Conservation (phyloP, 2,113 vertebrate species). For the Pseudopodoces humilis region DNA sequence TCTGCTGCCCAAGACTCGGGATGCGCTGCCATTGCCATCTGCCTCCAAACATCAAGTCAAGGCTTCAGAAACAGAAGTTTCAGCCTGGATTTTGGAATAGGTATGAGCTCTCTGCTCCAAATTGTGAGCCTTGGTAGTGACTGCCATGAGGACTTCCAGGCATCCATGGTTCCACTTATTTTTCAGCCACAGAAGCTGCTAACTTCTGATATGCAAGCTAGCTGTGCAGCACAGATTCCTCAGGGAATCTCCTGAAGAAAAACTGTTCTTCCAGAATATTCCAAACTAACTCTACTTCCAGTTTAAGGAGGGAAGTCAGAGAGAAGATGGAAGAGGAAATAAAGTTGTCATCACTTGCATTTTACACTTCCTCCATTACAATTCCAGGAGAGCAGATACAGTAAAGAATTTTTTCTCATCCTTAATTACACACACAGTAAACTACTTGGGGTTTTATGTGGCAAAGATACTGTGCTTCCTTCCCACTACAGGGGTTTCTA, state of each 20-base stretch:
- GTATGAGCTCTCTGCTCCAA: background rate
- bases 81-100: background rate
- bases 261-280: background rate
- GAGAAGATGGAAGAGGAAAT: background rate
- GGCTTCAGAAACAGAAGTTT: background rate
- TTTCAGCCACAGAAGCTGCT: background rate
- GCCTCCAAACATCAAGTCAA: background rate
- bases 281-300: background rate
- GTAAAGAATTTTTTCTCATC: background rate
- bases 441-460: background rate
- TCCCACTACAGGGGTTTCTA: background rate
- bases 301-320: background rate
- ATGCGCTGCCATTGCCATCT: rapidly evolving
- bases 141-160: background rate
- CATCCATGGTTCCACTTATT: background rate
- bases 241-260: background rate
- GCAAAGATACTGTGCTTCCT: background rate
- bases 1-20: background rate
- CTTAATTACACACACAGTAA: background rate
- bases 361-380: background rate
- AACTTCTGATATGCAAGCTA: background rate
- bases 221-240: background rate
- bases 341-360: background rate
- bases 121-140: background rate
- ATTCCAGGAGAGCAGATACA: background rate